A percentile compares a stretch with the other conserved stretches of the same genome.
Conservation (phyloP, 2,888 invertebrate genomes). For the Alloscopus bannaensis region DNA sequence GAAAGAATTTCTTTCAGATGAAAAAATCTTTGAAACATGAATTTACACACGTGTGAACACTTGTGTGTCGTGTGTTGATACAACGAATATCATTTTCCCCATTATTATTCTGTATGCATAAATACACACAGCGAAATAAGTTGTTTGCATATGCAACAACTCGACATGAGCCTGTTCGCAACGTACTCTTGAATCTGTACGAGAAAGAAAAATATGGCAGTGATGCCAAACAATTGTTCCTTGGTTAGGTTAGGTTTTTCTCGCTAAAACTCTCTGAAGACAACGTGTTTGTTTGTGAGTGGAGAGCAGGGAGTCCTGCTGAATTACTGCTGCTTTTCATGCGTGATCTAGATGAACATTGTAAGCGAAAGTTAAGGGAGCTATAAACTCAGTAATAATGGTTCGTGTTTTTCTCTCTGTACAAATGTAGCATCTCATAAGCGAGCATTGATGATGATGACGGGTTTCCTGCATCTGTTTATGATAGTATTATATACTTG, state of each 20-base stretch:
- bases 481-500: constrained; percentile 40
- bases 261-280: constrained; percentile 6
- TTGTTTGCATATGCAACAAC: constrained; percentile 9
- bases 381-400: constrained; percentile 53
- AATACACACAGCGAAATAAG: constrained; percentile 10
- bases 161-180: too few species aligned
- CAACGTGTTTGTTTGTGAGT: too few species aligned
- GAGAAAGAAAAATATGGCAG: constrained; percentile 6
- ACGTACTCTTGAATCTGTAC: not conserved
- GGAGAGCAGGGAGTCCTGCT: too few species aligned
- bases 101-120: not conserved
- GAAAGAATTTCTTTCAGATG: too few species aligned
- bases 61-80: not conserved
- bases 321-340: constrained; percentile 44
- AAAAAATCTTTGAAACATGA: too few species aligned
- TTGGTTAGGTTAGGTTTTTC: too few species aligned
- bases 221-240: not conserved
- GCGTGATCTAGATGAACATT: constrained; percentile 60
- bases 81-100: constrained; percentile 20
- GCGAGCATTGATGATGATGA: constrained; percentile 46
- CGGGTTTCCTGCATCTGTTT: constrained; percentile 51
- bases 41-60: too few species aligned
- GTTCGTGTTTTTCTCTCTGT: constrained; percentile 17
- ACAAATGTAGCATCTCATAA: constrained; percentile 5
- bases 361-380: constrained; percentile 55